Conservation (phyloP, 2,113 vertebrate genomes). For the Cebus imitator region DNA sequence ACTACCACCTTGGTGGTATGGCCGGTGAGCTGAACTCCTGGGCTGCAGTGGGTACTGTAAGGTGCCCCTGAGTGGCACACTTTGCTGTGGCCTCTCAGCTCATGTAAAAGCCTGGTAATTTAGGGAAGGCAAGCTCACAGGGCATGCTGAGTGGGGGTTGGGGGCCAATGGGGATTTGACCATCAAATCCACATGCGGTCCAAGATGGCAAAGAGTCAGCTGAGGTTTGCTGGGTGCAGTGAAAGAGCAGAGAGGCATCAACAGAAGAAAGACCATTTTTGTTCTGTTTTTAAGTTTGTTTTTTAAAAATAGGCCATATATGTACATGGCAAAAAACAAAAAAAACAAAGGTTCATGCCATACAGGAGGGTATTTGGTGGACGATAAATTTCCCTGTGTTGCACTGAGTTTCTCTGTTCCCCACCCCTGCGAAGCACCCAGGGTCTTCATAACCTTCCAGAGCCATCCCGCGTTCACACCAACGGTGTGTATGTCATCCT, state of each 20-base stretch:
- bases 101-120: neutral
- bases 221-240: neutral
- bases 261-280: neutral
- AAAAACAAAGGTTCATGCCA: neutral
- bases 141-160: neutral
- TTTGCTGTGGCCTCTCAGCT: neutral
- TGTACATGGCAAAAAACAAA: neutral
- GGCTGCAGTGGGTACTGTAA: fast-evolving
- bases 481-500: fast-evolving
- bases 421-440: neutral
- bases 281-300: neutral
- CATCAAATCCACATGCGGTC: neutral
- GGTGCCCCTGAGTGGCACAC: neutral
- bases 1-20: neutral
- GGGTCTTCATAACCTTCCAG: neutral
- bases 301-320: neutral
- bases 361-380: neutral
- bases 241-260: neutral
- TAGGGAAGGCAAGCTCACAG: neutral
- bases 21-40: neutral
- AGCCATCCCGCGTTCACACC: neutral
- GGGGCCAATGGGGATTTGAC: neutral
- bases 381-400: neutral
- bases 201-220: neutral
- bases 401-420: neutral